Percentiles rank a stretch among this genome's conserved stretches.
These are phyloP conservation scores for Eriocheir sinensis DNA, from an alignment of 1,140 invertebrate species.

Conservation along the genomic window DNA sequence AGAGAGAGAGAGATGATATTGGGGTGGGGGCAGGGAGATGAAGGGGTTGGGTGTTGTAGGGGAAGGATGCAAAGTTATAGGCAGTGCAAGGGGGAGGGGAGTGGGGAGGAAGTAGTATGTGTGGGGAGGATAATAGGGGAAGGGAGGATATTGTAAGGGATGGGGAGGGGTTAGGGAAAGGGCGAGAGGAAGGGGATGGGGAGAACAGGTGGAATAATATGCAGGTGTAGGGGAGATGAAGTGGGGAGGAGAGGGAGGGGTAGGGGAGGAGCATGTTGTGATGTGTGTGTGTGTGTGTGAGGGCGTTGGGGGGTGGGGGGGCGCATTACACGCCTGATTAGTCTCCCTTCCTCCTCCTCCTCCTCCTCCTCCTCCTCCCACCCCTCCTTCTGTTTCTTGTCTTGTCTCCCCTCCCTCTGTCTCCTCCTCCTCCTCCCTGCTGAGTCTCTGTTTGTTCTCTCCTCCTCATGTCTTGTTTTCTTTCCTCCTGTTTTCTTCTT, in stretches of 20 bases:
- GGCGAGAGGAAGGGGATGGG: background rate
- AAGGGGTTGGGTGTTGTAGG: background rate
- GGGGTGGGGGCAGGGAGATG: background rate
- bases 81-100: background rate
- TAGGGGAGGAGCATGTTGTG: conserved; percentile 17
- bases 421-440: background rate
- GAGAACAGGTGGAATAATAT: background rate
- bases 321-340: conserved; percentile 69
- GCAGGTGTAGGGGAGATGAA: background rate
- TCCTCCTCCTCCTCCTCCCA: conserved; percentile 4
- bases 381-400: no score
- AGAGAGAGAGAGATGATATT: background rate
- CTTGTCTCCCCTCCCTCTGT: background rate
- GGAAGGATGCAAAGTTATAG: background rate
- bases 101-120: background rate
- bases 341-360: conserved; percentile 57
- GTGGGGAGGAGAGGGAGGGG: background rate
- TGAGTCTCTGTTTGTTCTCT: background rate
- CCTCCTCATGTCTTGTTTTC: background rate
- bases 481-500: background rate
- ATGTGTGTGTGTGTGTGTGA: background rate
- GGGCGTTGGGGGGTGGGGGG: conserved; percentile 57
- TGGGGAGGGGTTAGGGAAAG: no score
- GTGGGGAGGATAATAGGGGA: background rate
- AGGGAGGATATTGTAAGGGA: background rate